Conservation (phyloP, 1,140 invertebrate genomes). For the Heliconius eleuchia region DNA sequence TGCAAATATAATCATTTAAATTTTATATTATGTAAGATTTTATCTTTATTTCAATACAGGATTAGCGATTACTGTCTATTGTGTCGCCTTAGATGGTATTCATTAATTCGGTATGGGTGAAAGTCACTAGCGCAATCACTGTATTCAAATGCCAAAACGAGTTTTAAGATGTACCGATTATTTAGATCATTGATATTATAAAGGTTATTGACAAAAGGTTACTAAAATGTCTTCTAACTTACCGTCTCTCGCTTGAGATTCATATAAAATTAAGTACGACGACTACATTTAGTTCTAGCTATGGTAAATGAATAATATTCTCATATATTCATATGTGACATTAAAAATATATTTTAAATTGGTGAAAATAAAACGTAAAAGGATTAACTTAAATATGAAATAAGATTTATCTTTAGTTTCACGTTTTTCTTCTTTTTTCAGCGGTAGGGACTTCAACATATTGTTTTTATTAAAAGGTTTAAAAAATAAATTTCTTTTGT, state of each 20-base stretch:
- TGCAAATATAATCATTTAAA: neutral
- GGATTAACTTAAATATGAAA: neutral
- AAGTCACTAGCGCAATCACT: conserved; percentile 31
- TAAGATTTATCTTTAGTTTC: no score
- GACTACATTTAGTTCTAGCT: neutral
- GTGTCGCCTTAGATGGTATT: conserved; percentile 23
- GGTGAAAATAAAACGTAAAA: no score
- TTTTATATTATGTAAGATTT: neutral
- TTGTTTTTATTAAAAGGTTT: no score
- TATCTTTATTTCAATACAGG: conserved; percentile 19
- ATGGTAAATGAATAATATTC: neutral
- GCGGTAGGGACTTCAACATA: no score
- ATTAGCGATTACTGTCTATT: conserved; percentile 9
- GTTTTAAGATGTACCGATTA: conserved; percentile 27
- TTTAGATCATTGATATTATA: conserved; percentile 11
- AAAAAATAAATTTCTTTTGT: neutral
- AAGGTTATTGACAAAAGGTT: conserved; percentile 8
- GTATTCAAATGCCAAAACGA: conserved; percentile 27
- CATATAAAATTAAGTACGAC: neutral
- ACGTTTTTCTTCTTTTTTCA: no score
- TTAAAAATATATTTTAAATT: no score
- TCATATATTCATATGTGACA: neutral
- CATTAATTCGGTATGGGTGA: conserved; percentile 27
- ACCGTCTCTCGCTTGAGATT: neutral
- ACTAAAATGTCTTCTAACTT: conserved; percentile 5